Conservation (phyloP, 2,888 invertebrate species). For the Dilophus febrilis region DNA sequence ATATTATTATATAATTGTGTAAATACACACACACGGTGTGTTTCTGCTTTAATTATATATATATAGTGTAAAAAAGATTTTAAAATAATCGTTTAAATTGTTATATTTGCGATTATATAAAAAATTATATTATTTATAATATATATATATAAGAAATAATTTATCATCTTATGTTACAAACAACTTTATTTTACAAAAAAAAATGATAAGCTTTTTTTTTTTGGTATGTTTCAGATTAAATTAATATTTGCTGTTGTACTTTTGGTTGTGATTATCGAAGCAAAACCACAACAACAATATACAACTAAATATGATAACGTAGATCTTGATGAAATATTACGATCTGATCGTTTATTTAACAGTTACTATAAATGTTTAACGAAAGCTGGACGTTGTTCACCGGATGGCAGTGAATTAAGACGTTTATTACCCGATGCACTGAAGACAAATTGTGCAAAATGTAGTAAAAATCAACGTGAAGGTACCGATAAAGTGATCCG, state of each 20-base stretch:
- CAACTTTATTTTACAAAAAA: no score
- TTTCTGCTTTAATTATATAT: no score
- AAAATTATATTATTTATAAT: no score
- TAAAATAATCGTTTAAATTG: no score
- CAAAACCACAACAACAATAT: slow-evolving; percentile 33
- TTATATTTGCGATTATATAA: no score
- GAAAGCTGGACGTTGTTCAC: slow-evolving; percentile 43
- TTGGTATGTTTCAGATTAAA: slow-evolving; percentile 25
- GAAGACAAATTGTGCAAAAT: slow-evolving; percentile 45
- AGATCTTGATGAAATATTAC: slow-evolving; percentile 44
- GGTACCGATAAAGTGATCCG: slow-evolving; percentile 47
- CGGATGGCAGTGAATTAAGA: slow-evolving; percentile 52
- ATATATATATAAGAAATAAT: no score
- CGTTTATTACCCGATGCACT: slow-evolving; percentile 57
- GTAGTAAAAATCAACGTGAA: slow-evolving; percentile 44
- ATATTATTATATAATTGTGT: no score
- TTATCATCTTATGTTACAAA: no score
- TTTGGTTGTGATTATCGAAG: slow-evolving; percentile 27
- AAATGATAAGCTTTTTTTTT: no score
- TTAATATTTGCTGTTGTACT: slow-evolving; percentile 15
- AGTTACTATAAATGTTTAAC: slow-evolving; percentile 47
- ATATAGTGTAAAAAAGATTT: no score
- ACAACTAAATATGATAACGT: slow-evolving; percentile 51
- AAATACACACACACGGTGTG: no score
- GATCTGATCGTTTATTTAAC: slow-evolving; percentile 41